Percentiles rank a stretch among this genome's conserved stretches.
phyloP scores from a whole-genome alignment of 2,888 invertebrate genomes.

The Epinotia bilunana region DNA sequence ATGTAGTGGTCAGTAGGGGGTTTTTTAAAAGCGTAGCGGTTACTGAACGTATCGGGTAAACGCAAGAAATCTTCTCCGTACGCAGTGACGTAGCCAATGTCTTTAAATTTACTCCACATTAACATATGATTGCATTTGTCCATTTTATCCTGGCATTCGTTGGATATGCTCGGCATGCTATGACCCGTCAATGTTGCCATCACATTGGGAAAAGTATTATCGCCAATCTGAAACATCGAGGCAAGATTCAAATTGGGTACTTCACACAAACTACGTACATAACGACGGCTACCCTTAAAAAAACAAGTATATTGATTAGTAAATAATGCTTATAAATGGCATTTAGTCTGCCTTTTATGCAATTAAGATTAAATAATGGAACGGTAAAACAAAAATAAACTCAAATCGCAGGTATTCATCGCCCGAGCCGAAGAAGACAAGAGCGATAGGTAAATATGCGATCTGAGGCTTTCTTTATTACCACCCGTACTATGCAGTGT shows the following conservation, averaged over 20 bases:
- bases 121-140: constrained; percentile 89
- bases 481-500: too few species aligned
- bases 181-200: constrained; percentile 92
- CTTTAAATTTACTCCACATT: constrained; percentile 90
- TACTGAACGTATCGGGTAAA: constrained; percentile 87
- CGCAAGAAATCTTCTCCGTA: constrained; percentile 90
- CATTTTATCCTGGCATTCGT: constrained; percentile 77
- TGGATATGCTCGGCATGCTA: constrained; percentile 79
- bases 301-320: background rate
- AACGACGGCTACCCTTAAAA: background rate
- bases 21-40: constrained; percentile 85
- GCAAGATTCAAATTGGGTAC: background rate
- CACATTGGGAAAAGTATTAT: constrained; percentile 96
- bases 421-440: too few species aligned
- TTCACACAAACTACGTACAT: background rate
- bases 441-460: too few species aligned
- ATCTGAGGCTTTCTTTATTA: too few species aligned
- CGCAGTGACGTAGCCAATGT: constrained; percentile 89
- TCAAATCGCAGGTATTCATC: too few species aligned
- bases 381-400: too few species aligned
- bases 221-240: constrained; percentile 85
- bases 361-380: too few species aligned
- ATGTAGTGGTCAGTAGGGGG: constrained; percentile 93
- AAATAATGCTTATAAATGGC: too few species aligned
- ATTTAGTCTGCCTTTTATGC: too few species aligned